Evolutionary conservation across 2,113 vertebrate species (phyloP), one percentile per base, ranked within the genome.

Genomic region (Corythornis madagascariensis): DNA sequence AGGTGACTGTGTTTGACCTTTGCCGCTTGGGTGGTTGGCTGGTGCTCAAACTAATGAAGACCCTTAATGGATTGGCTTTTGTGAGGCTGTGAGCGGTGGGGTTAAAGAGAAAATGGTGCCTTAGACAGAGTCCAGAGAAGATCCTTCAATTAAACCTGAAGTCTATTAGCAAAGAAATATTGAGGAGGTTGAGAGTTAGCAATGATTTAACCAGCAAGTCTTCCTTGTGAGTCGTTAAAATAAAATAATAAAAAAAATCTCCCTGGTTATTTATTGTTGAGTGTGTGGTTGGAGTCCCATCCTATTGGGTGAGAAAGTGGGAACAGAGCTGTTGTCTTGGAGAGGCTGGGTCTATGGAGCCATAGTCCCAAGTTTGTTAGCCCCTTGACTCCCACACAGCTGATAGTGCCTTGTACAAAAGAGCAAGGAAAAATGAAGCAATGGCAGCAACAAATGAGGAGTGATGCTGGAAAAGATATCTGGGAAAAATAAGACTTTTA

Each of bases 1-100:
- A 97, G 97, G 97, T 97, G 97, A 97, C 97, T 97, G 97, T 97
- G 97, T 97, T 97, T 97, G 97, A 97, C 97, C 97, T 97, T 97
- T 97, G 97, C 96, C 96, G 97, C 96, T 97, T 97, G 97, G 97
- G 97, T 97, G 96, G 97, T 93, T 97, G 97, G 95, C 97, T 97
- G 96, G 97, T 97, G 97, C 96, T 97, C 96, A 97, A 96, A 97
- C 97, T 97, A 97, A 97, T 97, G 97, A 97, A 97, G 97, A 97
- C 97, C 97, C 97, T 97, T 97, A 97, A 97, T 97, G 97, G 97
- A 97, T 97, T 97, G 97, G 97, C 97, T 97, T 97, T 94, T 97
- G 95, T 95, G 95, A 96, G 89, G 87, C 97, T 96, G 95, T 88
- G 96, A 97, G 94, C 71, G 31, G 96, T 97, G 96, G 97, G 97